Conservation (phyloP, 2,797 vertebrate species). For the Microcaecilia unicolor region DNA sequence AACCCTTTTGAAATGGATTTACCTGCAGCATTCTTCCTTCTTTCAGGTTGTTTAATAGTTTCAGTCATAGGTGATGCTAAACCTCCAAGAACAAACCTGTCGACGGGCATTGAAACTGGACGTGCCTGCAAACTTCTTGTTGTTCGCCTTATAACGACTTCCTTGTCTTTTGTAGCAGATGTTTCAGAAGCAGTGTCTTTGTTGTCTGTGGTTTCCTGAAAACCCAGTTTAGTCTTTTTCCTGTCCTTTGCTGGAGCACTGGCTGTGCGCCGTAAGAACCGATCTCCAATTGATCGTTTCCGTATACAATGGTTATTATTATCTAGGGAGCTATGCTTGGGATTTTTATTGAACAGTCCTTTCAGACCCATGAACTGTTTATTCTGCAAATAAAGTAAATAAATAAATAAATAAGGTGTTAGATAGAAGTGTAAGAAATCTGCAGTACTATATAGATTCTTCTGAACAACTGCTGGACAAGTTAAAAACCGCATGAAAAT, state of each 20-base stretch:
- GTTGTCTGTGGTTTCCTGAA: conserved; percentile 61
- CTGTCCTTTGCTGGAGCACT: conserved; percentile 91
- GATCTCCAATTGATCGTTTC: conserved; percentile 83
- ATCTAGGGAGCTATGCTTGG: conserved; percentile 68
- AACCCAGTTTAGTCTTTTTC: conserved; percentile 86
- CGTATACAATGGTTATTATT: conserved; percentile 47
- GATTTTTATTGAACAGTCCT: conserved; percentile 80
- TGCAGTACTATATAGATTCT: no score
- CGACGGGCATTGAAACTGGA: conserved; percentile 85
- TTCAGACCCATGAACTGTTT: conserved; percentile 86
- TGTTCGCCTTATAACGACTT: conserved; percentile 38
- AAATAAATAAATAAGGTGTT: no score
- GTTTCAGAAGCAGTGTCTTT: conserved; percentile 45
- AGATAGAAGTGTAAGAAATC: no score
- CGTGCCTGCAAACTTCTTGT: conserved; percentile 60
- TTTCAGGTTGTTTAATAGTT: conserved; percentile 41
- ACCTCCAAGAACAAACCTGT: conserved; percentile 70
- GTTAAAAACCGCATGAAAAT: conserved; percentile 10
- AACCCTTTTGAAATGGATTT: conserved; percentile 41
- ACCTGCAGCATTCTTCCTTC: conserved; percentile 63
- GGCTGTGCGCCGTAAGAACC: conserved; percentile 84
- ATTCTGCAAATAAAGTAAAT: conserved; percentile 55
- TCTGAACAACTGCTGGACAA: neutral
- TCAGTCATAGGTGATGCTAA: conserved; percentile 57
- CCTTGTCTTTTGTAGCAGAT: conserved; percentile 34